A percentile compares a stretch with the other conserved stretches of the same genome.
phyloP scores from a whole-genome alignment of 2,113 vertebrate species.

The Amphiprion percula region DNA sequence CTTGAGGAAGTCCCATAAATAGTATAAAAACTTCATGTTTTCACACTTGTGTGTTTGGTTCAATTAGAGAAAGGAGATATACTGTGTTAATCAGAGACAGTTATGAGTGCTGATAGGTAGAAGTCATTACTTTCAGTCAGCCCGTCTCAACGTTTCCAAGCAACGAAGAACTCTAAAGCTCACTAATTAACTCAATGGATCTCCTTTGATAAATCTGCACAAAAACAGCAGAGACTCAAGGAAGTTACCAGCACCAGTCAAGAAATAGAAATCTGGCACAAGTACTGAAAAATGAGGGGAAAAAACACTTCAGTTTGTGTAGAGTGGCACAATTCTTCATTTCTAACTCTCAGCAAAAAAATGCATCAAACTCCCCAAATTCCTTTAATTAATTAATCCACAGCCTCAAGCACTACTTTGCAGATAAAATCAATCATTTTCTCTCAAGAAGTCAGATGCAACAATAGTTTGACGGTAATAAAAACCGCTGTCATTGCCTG shows the following conservation, averaged over 20 bases:
- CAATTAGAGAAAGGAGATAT: too few species aligned
- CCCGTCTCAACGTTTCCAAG: too few species aligned
- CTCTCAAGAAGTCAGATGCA: constrained; percentile 40
- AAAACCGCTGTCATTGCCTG: constrained; percentile 35
- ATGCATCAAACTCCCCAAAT: background rate
- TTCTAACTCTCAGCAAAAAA: too few species aligned
- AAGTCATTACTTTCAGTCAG: too few species aligned
- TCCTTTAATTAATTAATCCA: constrained; percentile 12
- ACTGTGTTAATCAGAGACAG: too few species aligned
- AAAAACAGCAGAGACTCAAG: too few species aligned
- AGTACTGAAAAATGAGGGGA: background rate
- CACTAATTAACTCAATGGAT: too few species aligned
- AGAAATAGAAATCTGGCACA: background rate
- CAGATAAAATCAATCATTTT: constrained; percentile 21
- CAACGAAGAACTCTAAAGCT: too few species aligned
- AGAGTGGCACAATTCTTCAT: background rate
- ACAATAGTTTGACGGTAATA: constrained; percentile 56
- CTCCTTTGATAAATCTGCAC: too few species aligned
- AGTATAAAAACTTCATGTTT: background rate
- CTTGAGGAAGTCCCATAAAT: background rate
- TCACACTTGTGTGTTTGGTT: too few species aligned
- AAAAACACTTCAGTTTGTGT: background rate
- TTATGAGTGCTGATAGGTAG: too few species aligned
- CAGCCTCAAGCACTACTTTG: background rate
- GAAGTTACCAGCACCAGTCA: background rate